These are phyloP conservation scores for Perithous albicinctus DNA, from an alignment of 2,888 invertebrate species.

Conservation along the genomic window DNA sequence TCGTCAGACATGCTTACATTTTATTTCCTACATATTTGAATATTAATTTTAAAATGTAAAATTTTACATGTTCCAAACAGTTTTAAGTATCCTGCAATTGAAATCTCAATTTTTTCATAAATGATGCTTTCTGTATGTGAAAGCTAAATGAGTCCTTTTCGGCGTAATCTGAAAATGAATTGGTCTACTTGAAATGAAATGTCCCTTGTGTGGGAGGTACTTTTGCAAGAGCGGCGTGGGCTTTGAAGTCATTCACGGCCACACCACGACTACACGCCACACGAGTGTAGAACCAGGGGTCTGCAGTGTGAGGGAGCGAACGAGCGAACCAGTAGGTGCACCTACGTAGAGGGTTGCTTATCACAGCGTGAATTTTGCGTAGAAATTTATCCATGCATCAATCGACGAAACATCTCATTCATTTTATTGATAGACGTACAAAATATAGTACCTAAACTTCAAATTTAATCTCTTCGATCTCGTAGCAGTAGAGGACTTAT, in stretches of 20 bases:
- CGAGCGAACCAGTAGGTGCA: slow-evolving; percentile 24
- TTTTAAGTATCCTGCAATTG: too few species aligned
- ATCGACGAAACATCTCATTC: slow-evolving; percentile 58
- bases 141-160: neutral
- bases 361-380: slow-evolving; percentile 50
- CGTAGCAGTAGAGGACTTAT: neutral
- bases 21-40: too few species aligned
- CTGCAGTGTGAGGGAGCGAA: slow-evolving; percentile 7
- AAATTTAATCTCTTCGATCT: neutral
- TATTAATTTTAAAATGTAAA: too few species aligned
- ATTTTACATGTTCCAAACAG: too few species aligned
- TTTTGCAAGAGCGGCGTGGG: slow-evolving; percentile 40
- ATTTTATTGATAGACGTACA: slow-evolving; percentile 44
- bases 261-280: slow-evolving; percentile 12
- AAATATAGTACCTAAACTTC: neutral
- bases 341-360: slow-evolving; percentile 26
- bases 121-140: too few species aligned
- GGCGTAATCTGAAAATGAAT: neutral
- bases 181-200: neutral
- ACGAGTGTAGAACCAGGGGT: slow-evolving; percentile 24
- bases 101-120: too few species aligned
- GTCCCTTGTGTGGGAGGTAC: neutral
- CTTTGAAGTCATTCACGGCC: slow-evolving; percentile 60
- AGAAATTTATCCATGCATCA: slow-evolving; percentile 56
- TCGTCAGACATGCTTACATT: too few species aligned